Evolutionary conservation across 2,113 vertebrate species (phyloP), one percentile per base, ranked within the genome.

Genomic region (Kryptolebias marmoratus): DNA sequence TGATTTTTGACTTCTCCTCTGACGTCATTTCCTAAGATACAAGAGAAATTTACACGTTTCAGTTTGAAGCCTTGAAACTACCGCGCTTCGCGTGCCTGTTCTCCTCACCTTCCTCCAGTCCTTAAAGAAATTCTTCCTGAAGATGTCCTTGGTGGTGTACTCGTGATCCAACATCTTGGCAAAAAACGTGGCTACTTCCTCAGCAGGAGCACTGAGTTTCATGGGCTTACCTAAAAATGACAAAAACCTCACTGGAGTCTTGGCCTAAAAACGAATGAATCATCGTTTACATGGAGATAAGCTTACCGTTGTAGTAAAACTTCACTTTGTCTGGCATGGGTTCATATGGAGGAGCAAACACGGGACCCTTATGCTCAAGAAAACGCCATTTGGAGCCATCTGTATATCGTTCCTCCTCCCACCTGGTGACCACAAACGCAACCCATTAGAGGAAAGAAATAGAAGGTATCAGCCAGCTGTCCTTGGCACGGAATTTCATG

Each of bases 101-200:
- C n/a, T 73, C 22, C 83, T 85, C 92, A 98, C 97, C 96, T 96
- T 99, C 78, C 95, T 95, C 97, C 97, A 99, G 90, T 98, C 96
- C 83, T 97, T 98, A 84, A 95, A 97, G 80, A 98, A 99, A 92
- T 99, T 99, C 94, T 99, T 98, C 89, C 95, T 96, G 87, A 99
- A 99, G 87, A 96, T 95, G 72, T 99, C 96, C 88, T 98, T 98
- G 64, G 97, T 98, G 87, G 96, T 98, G 93, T 99, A 99, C 82
- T 99, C 97, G 4, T 99, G 97, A 84, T 99, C 97, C 77, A 99
- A 94, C 97, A 99, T 99, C 95, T 99, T 98, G 86, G 95, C 95
- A 89, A 98, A 99, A 90, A 99, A 99, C 0, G 96, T 98, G 71
- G 96, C 96, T 54, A 98, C 97, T 93, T 99, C 97, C 93, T 99